Evolutionary conservation across 2,888 invertebrate genomes (phyloP), one percentile per base, ranked within the genome.

Genomic region (Drosophila subquinaria): DNA sequence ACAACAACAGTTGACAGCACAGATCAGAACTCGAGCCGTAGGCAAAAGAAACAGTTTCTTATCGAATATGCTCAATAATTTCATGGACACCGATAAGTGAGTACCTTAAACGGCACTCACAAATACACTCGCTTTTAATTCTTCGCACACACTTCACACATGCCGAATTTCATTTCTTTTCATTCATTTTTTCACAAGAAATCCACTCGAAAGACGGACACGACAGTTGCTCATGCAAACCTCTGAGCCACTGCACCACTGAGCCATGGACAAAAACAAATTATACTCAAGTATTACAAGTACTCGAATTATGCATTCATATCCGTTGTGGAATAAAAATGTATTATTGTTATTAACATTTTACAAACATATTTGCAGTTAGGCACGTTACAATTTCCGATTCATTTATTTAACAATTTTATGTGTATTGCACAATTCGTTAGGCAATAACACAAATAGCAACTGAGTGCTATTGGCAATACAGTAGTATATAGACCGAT

Each of bases 311-410:
- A 68, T 36, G 75, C 69, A 79, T 45, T 40, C 47, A 45, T 56
- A 66, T 73, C 53, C 66, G 74, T 36, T 40, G 11, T 13, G n/a
- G 40, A 2, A 33, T 36, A 13, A 15, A 4, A 35, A 20, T 33
- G 48, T 23, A 27, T 13, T 40, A 33, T 53, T 23, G 43, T 42
- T 11, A 13, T 40, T 42, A 9, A 15, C 6, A 13, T 33, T 23
- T 36, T 56, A n/a, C n/a, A n/a, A 23, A 17, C 53, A 53, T 50
- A 57, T 69, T 53, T 51, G 50, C 51, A 69, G 36, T 61, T 69
- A 51, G 38, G 59, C 88, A 79, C 85, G 76, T 84, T 79, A 67
- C 73, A 51, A 69, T 70, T 85, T 89, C 72, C 85, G 82, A 51
- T 62, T 63, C 64, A 70, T 35, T 67, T 56, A 27, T 35, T 27